Base-by-base conservation (phyloP, 2,113 vertebrate genomes). In the Corydoras sp. region DNA sequence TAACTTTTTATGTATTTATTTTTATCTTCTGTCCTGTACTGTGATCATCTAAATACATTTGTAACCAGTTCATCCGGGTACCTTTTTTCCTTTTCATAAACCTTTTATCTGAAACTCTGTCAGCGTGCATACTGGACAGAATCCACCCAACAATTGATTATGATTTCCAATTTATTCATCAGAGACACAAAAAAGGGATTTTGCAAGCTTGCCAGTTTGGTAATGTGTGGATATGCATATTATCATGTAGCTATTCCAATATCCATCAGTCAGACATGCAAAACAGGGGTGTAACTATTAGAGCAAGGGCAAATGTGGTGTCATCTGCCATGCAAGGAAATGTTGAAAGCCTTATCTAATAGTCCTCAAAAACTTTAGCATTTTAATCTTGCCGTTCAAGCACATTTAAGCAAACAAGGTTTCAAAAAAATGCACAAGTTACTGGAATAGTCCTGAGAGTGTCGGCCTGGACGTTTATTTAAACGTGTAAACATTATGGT, bases 281-380 rank as follows among this genome's bases (percentile, higher is more conserved):
- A 60, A 71, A 54, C 50, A 67, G 53, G 56, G 31, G 29, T 62
- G 18, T 49, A 68, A 30, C 50, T 62, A 14, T 74, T 55, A 58
- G 54, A 35, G 59, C 15, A 53, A 10, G 31, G 58, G 64, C 71
- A 31, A 66, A 62, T 51, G 50, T 66, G 51, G 69, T 71, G 31
- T 59, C 58, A 54, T 18, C 65, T n/a, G 29, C 10, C 14, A 32
- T 43, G 24, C 49, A 35, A 62, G 61, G 31, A 31, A 58, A 12
- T 48, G 61, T 53, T 69, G 10, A 48, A 32, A 73, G 49, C 49
- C 60, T 68, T 58, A 61, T 62, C 69, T 62, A 77, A 70, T 81
- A 72, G 71, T 84, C 84, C 86, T 88, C 88, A 91, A 91, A 90
- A 85, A 85, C 80, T 86, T 82, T 63, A 78, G 79, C 78, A 81